These are phyloP conservation scores for Lucilia cuprina DNA, from an alignment of 1,140 invertebrate species.

Conservation along the genomic window DNA sequence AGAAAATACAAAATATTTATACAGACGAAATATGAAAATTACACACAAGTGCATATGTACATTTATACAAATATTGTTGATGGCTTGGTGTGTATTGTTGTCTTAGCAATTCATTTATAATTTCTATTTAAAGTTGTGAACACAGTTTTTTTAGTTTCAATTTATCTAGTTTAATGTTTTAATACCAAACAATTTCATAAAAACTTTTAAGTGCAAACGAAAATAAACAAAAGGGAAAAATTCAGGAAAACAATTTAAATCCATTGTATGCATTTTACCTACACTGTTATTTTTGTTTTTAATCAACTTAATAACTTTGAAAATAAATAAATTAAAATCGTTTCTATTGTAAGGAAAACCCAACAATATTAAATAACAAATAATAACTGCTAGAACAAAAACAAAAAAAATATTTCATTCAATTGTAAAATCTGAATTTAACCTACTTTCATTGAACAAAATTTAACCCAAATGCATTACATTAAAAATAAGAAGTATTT, in stretches of 20 bases:
- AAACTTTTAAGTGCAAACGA: too few relatives aligned
- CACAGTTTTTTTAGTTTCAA: too few relatives aligned
- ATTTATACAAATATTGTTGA: too few relatives aligned
- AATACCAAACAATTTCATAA: too few relatives aligned
- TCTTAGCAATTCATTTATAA: not conserved
- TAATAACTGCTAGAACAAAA: not conserved
- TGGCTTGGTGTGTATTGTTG: too few relatives aligned
- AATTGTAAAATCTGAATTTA: slow-evolving; percentile 34
- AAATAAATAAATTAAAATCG: not conserved
- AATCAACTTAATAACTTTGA: slow-evolving; percentile 7
- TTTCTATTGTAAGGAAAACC: not conserved
- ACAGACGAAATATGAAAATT: too few relatives aligned
- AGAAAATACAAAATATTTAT: too few relatives aligned
- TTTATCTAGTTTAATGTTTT: too few relatives aligned
- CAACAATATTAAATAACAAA: slow-evolving; percentile 11
- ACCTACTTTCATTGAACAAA: slow-evolving; percentile 21
- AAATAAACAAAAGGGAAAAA: not conserved
- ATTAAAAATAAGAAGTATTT: not conserved
- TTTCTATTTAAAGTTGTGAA: not conserved
- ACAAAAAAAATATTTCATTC: slow-evolving; percentile 7
- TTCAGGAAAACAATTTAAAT: not conserved
- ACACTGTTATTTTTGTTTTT: not conserved
- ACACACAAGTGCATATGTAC: too few relatives aligned
- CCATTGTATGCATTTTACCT: not conserved
- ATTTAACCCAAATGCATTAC: slow-evolving; percentile 29